Evolutionary conservation across 2,888 invertebrate genomes (phyloP), one percentile per base, ranked within the genome.

Genomic region (Himalopsyche japonica): DNA sequence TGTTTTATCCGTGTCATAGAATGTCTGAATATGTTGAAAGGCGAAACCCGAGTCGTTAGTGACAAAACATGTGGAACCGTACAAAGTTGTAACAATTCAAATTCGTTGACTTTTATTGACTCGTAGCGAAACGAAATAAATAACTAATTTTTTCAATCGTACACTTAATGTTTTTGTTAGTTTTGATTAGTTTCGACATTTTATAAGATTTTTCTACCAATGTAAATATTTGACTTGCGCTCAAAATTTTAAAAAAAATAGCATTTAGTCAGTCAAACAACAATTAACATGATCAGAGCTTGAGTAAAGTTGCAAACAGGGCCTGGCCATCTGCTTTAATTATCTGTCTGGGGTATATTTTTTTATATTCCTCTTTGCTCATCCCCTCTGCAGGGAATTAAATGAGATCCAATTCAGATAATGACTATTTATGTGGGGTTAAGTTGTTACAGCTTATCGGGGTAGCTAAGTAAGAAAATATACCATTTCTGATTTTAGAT

Each of bases 381-480:
- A 32, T 49, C 48, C 70, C 76, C 70, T 81, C 84, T 47, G 32
- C 15, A 49, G 81, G 83, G 85, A 86, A 84, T 81, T 81, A 84
- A 86, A 83, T 80, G 85, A 78, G 85, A 86, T 86, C 77, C 85
- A 82, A 86, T 86, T 81, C 83, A 82, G 85, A 86, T 86, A 86
- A 86, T 86, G 85, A 86, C 83, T 86, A 83, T 86, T 86, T 86
- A 84, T 86, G 82, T 82, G 81, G 84, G 83, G 85, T 83, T 83
- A 83, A 85, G 85, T 83, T 84, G 84, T 34, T 37, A 80, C 81
- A 82, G 79, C 82, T 86, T 86, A 86, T 86, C 85, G 80, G 64
- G 57, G 57, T 57, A 57, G 57, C 57, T 20, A 57, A 57, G 57
- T 57, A 57, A 57, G 57, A 57, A 57, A 57, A 57, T 57, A 57